A percentile compares a stretch with the other conserved stretches of the same genome.
Conservation (phyloP, 2,888 invertebrate genomes). For the Bugula neritina region DNA sequence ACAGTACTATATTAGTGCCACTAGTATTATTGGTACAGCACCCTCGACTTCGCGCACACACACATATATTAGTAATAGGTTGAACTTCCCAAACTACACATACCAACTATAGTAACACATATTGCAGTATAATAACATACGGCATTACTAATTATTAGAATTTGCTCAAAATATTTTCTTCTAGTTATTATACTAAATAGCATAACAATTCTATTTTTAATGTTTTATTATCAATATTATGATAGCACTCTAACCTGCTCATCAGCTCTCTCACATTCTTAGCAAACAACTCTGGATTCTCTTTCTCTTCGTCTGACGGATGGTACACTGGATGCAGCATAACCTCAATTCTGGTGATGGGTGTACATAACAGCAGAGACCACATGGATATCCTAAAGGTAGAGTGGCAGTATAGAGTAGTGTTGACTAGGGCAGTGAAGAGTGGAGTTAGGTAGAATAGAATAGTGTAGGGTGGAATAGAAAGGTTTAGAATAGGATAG, state of each 20-base stretch:
- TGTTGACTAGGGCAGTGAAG: neutral
- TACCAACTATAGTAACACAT: no score
- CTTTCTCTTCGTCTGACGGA: slow-evolving; percentile 77
- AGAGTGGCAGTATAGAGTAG: neutral
- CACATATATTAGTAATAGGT: no score
- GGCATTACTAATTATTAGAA: no score
- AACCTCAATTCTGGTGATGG: slow-evolving; percentile 9
- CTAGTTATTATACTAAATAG: no score
- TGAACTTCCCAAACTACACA: no score
- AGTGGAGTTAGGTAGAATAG: neutral
- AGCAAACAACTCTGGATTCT: slow-evolving; percentile 80
- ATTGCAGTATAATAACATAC: no score
- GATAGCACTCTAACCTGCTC: slow-evolving; percentile 62
- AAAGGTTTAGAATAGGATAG: neutral
- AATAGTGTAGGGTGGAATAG: neutral
- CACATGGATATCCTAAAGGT: neutral
- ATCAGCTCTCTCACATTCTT: slow-evolving; percentile 81
- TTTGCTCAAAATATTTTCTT: no score
- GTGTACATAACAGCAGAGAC: neutral
- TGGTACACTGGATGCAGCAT: slow-evolving; percentile 80
- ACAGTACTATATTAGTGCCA: no score
- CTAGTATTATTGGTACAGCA: no score
- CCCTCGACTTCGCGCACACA: no score
- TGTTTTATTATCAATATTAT: no score
- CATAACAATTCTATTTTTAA: no score